A percentile compares a stretch with the other conserved stretches of the same genome.
Evolutionary conservation across 2,113 vertebrate genomes (phyloP).

Genomic region (Calypte anna): DNA sequence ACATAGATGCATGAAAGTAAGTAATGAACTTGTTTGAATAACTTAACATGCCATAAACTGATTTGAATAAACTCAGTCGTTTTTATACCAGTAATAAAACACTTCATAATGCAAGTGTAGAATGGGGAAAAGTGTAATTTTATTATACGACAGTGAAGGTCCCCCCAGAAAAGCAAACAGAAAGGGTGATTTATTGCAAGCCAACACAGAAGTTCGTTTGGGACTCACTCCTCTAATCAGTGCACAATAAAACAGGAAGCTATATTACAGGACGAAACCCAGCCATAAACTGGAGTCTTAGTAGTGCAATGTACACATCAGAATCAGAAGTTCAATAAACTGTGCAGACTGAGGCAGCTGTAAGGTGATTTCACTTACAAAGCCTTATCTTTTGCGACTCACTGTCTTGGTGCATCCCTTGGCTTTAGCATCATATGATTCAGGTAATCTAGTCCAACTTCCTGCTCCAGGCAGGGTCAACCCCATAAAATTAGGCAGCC

Average conservation of each 20-base stretch:
- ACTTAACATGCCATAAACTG: neutral
- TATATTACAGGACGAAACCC: neutral
- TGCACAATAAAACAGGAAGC: neutral
- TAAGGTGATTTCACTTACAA: neutral
- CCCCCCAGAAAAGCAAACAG: neutral
- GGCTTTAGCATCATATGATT: neutral
- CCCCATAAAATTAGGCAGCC: accelerated
- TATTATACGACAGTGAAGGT: neutral
- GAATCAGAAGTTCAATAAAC: neutral
- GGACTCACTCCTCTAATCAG: neutral
- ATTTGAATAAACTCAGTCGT: neutral
- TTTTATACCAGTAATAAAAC: neutral
- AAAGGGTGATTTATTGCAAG: neutral
- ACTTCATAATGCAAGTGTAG: neutral
- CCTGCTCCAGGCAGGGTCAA: neutral
- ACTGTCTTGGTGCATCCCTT: neutral
- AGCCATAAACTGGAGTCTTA: neutral
- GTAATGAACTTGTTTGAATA: neutral
- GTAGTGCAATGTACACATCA: accelerated
- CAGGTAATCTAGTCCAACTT: neutral
- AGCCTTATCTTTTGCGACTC: accelerated
- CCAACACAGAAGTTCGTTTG: neutral
- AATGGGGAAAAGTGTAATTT: neutral
- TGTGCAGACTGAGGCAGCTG: neutral
- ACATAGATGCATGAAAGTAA: neutral